A percentile compares a stretch with the other conserved stretches of the same genome.
Conservation (phyloP, 2,888 invertebrate genomes). For the Dolichomitus sp. region DNA sequence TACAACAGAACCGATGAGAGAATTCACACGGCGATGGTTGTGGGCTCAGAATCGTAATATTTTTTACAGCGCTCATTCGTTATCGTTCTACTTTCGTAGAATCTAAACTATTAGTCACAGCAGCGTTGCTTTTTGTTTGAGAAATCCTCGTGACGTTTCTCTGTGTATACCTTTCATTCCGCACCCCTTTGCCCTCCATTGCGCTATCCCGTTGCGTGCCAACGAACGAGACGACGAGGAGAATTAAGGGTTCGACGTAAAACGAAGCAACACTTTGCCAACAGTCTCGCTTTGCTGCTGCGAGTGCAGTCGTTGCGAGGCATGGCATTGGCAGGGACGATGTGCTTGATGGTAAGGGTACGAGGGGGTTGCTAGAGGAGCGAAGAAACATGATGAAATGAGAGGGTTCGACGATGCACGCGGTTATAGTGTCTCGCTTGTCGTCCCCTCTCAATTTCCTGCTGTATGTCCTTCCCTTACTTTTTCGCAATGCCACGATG, state of each 20-base stretch:
- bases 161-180: background rate
- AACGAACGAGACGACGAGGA: slow-evolving; percentile 25
- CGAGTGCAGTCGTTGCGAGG: slow-evolving; percentile 11
- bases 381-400: slow-evolving; percentile 43
- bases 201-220: background rate
- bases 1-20: background rate
- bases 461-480: slow-evolving; percentile 23
- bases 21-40: background rate
- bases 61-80: slow-evolving; percentile 2
- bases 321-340: slow-evolving; percentile 24
- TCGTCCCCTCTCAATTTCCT: slow-evolving; percentile 33
- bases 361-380: slow-evolving; percentile 23
- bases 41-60: background rate
- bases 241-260: slow-evolving; percentile 38
- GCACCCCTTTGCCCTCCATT: background rate
- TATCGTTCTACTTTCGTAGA: slow-evolving; percentile 22
- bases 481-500: slow-evolving; percentile 5
- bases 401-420: slow-evolving; percentile 15
- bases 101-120: slow-evolving; percentile 3
- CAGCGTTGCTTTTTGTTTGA: slow-evolving; percentile 28
- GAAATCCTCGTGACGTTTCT: slow-evolving; percentile 20
- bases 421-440: slow-evolving; percentile 16
- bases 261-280: slow-evolving; percentile 37
- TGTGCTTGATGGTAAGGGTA: background rate
- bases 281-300: slow-evolving; percentile 23